Conservation (phyloP, 2,888 invertebrate genomes). For the Epistrophe grossulariae region DNA sequence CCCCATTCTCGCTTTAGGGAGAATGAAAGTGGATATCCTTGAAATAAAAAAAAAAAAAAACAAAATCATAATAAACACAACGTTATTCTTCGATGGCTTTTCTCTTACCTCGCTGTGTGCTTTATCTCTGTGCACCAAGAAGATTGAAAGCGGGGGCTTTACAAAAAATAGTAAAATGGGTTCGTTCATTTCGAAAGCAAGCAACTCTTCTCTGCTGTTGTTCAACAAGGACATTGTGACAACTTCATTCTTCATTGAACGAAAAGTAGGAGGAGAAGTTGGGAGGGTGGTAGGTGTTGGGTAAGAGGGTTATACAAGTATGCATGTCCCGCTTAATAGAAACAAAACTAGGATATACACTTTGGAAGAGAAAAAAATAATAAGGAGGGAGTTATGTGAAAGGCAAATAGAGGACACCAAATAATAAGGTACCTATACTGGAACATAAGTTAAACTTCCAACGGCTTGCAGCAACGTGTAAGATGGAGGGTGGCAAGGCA, state of each 20-base stretch:
- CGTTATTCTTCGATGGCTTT: slow-evolving; percentile 61
- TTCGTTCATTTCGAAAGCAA: slow-evolving; percentile 36
- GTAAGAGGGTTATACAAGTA: background rate
- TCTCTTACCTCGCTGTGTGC: slow-evolving; percentile 22
- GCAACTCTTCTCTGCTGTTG: slow-evolving; percentile 37
- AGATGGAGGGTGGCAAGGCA: background rate
- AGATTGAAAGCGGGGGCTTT: slow-evolving; percentile 48
- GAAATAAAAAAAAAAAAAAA: slow-evolving; percentile 27
- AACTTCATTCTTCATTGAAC: slow-evolving; percentile 66
- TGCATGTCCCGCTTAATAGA: slow-evolving; percentile 53
- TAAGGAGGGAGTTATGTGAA: slow-evolving; percentile 36
- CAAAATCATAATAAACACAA: slow-evolving; percentile 65
- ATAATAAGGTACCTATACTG: background rate
- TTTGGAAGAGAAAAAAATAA: slow-evolving; percentile 22
- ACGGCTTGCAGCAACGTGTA: slow-evolving; percentile 9
- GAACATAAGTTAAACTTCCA: slow-evolving; percentile 55
- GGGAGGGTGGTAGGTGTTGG: background rate
- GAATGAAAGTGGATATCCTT: slow-evolving; percentile 38
- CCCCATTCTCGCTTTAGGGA: slow-evolving; percentile 5
- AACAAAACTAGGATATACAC: slow-evolving; percentile 63
- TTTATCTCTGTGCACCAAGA: slow-evolving; percentile 50
- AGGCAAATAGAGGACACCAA: slow-evolving; percentile 50
- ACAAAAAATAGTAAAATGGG: slow-evolving; percentile 17
- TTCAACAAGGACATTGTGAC: slow-evolving; percentile 52
- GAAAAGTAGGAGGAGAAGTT: background rate